Percentiles rank a stretch among this genome's conserved stretches.
Conservation (phyloP, 2,113 vertebrate species). For the Emydura subglobosa region DNA sequence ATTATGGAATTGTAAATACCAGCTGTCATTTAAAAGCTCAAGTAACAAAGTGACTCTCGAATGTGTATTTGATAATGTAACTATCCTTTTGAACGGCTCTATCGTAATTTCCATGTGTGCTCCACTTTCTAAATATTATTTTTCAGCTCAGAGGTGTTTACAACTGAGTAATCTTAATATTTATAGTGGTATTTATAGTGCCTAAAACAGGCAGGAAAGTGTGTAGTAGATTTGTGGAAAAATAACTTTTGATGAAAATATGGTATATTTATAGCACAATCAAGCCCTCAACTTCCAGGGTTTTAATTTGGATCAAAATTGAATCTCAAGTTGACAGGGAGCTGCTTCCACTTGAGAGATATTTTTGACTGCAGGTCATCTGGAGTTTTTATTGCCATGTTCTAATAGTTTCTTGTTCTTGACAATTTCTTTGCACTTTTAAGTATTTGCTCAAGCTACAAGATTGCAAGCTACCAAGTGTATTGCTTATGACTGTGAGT, state of each 20-base stretch:
- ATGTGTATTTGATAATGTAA: slow-evolving; percentile 58
- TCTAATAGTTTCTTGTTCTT: background rate
- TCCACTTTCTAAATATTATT: slow-evolving; percentile 73
- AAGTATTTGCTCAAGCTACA: background rate
- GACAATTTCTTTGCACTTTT: background rate
- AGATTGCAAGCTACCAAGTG: background rate
- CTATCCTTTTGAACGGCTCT: slow-evolving; percentile 35
- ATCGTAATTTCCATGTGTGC: slow-evolving; percentile 52
- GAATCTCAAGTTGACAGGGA: background rate
- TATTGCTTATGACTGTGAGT: background rate
- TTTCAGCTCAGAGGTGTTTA: slow-evolving; percentile 63
- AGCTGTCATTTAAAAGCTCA: slow-evolving; percentile 54
- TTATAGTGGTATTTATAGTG: slow-evolving; percentile 40
- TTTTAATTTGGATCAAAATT: background rate
- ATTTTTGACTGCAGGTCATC: background rate
- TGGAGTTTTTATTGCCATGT: background rate
- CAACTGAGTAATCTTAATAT: slow-evolving; percentile 67
- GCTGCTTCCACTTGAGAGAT: background rate
- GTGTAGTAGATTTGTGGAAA: slow-evolving; percentile 41
- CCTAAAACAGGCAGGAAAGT: slow-evolving; percentile 56
- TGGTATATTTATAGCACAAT: slow-evolving; percentile 51
- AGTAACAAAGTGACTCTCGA: background rate
- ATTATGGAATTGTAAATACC: slow-evolving; percentile 38
- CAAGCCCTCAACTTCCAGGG: background rate
- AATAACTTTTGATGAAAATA: slow-evolving; percentile 48